Evolutionary conservation across 2,797 vertebrate genomes (phyloP).

Genomic region (Fringilla coelebs): DNA sequence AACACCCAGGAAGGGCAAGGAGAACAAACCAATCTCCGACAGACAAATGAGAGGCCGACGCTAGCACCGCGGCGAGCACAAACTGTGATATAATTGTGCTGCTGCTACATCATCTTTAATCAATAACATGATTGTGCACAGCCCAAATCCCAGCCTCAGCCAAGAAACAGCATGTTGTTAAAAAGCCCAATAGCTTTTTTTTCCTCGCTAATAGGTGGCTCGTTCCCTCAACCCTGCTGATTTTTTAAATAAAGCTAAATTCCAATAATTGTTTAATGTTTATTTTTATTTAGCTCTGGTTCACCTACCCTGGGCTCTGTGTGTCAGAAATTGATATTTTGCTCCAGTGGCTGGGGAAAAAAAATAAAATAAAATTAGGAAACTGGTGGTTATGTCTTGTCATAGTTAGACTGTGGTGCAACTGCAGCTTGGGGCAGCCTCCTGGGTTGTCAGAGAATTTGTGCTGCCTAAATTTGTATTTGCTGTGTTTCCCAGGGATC

Average conservation of each 20-base stretch:
- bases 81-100: conserved; percentile 70
- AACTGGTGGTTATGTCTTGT: neutral
- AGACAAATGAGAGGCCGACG: conserved; percentile 52
- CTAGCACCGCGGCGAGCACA: conserved; percentile 47
- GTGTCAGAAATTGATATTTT: conserved; percentile 73
- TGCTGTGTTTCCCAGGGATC: neutral
- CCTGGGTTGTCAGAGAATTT: neutral
- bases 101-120: conserved; percentile 74
- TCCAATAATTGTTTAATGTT: conserved; percentile 83
- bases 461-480: neutral
- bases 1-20: neutral
- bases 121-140: conserved; percentile 60
- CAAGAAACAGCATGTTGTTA: conserved; percentile 74
- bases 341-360: neutral
- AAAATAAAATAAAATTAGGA: neutral
- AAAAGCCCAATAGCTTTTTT: conserved; percentile 67
- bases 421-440: rapidly evolving
- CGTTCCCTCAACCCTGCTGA: conserved; percentile 74
- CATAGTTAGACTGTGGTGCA: rapidly evolving
- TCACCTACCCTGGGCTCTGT: conserved; percentile 67
- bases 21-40: conserved; percentile 36
- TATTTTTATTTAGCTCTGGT: conserved; percentile 79
- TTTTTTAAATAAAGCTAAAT: conserved; percentile 80
- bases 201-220: conserved; percentile 71
- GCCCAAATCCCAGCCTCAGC: conserved; percentile 70